phyloP scores from a whole-genome alignment of 2,797 vertebrate species.

The Apodemus agrarius region DNA sequence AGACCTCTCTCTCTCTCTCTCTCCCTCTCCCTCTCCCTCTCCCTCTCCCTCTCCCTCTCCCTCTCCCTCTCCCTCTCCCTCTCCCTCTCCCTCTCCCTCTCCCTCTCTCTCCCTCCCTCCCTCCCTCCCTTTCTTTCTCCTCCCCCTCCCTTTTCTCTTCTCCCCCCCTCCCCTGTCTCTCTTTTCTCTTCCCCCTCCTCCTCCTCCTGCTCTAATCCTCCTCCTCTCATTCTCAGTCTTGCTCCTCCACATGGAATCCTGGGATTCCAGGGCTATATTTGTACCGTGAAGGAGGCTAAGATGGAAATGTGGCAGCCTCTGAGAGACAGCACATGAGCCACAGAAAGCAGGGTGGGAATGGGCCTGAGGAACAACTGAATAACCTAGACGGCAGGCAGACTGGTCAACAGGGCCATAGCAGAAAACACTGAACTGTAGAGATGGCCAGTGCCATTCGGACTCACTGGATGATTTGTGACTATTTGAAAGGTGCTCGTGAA shows the following conservation, averaged over 20 bases:
- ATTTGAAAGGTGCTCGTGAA: background rate
- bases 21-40: background rate
- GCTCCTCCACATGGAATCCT: background rate
- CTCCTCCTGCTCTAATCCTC: background rate
- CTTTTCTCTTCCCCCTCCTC: too few relatives aligned
- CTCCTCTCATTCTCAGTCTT: background rate
- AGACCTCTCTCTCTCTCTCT: background rate
- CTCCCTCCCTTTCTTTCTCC: too few relatives aligned
- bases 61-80: background rate
- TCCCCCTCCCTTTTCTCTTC: too few relatives aligned
- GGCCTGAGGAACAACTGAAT: background rate
- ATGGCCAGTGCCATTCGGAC: background rate
- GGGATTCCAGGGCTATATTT: background rate
- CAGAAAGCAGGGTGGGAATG: background rate
- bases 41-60: background rate
- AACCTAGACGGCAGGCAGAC: background rate
- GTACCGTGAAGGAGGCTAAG: background rate
- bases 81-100: too few relatives aligned
- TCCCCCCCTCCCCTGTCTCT: too few relatives aligned
- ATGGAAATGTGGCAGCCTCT: background rate
- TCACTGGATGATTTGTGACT: background rate
- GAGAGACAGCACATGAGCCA: background rate
- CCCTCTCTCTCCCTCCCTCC: too few relatives aligned
- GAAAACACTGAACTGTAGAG: background rate
- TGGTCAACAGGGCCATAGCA: background rate